Conservation (phyloP, 1,140 invertebrate species). For the Drosophila equinoxialis region DNA sequence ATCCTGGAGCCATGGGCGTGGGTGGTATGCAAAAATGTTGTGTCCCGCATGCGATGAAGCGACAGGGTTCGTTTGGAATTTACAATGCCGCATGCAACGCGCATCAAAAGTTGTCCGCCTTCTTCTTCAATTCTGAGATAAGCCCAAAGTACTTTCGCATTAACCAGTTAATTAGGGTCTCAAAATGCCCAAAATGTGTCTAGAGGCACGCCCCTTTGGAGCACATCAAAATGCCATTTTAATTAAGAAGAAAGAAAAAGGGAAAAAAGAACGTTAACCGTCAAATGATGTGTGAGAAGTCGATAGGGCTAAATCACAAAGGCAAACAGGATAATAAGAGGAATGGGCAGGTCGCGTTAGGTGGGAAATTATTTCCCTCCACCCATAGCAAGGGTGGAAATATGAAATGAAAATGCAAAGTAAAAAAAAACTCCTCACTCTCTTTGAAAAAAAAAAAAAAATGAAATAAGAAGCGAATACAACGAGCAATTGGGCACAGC, state of each 20-base stretch:
- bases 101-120: slow-evolving; percentile 5
- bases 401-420: slow-evolving; percentile 11
- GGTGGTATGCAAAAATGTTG: slow-evolving; percentile 71
- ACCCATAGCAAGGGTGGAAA: slow-evolving; percentile 49
- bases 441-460: slow-evolving; percentile 3
- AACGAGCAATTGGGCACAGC: slow-evolving; percentile 50
- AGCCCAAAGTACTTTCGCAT: slow-evolving; percentile 42
- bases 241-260: slow-evolving; percentile 56
- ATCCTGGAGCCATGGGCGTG: slow-evolving; percentile 13
- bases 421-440: neutral
- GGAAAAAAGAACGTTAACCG: slow-evolving; percentile 27
- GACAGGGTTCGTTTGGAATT: slow-evolving; percentile 38
- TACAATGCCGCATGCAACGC: slow-evolving; percentile 49
- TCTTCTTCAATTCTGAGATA: slow-evolving; percentile 42
- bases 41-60: slow-evolving; percentile 41
- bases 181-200: slow-evolving; percentile 65
- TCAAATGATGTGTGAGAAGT: slow-evolving; percentile 80
- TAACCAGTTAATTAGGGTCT: slow-evolving; percentile 72
- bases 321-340: slow-evolving; percentile 60
- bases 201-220: slow-evolving; percentile 61
- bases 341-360: neutral
- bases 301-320: slow-evolving; percentile 77
- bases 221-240: slow-evolving; percentile 72
- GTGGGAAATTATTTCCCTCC: neutral
- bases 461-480: slow-evolving; percentile 34